Conservation (phyloP, 2,113 vertebrate species). For the Tympanuchus pallidicinctus region DNA sequence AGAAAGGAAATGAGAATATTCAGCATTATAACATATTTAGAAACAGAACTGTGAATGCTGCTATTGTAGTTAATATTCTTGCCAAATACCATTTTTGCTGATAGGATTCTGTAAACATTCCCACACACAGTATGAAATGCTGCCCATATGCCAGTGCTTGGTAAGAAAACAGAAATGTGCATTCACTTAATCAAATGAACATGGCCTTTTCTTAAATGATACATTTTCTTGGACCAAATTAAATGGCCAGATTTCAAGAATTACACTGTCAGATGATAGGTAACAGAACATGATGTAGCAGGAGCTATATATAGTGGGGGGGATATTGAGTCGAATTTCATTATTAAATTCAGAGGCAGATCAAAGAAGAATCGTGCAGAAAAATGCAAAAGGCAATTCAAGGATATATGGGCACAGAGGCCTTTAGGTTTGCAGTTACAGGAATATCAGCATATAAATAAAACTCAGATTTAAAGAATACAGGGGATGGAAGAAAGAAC, state of each 20-base stretch:
- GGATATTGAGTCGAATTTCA: constrained; percentile 46
- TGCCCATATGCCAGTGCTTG: neutral
- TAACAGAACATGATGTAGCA: constrained; percentile 64
- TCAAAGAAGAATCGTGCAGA: constrained; percentile 51
- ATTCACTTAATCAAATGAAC: constrained; percentile 64
- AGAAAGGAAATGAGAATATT: constrained; percentile 68
- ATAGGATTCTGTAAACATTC: constrained; percentile 48
- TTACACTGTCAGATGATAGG: constrained; percentile 60
- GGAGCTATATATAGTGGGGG: constrained; percentile 37
- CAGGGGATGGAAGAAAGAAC: constrained; percentile 27
- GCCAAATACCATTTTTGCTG: constrained; percentile 27
- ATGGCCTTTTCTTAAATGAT: constrained; percentile 40
- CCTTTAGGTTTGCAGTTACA: constrained; percentile 39
- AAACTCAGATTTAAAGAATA: constrained; percentile 45
- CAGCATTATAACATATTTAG: constrained; percentile 22
- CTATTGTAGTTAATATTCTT: constrained; percentile 49
- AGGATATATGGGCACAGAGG: constrained; percentile 31
- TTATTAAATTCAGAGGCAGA: constrained; percentile 51
- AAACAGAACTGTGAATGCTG: constrained; percentile 26
- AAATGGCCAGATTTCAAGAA: constrained; percentile 68
- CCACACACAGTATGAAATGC: neutral
- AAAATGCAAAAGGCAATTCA: constrained; percentile 59
- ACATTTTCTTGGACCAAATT: constrained; percentile 64
- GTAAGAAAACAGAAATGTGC: constrained; percentile 63
- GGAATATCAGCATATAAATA: constrained; percentile 57